A percentile compares a stretch with the other conserved stretches of the same genome.
These are phyloP conservation scores for Aurelia sp. DNA, from an alignment of 30 jellyfish, hydroid and myxozoan species.

Conservation along the genomic window DNA sequence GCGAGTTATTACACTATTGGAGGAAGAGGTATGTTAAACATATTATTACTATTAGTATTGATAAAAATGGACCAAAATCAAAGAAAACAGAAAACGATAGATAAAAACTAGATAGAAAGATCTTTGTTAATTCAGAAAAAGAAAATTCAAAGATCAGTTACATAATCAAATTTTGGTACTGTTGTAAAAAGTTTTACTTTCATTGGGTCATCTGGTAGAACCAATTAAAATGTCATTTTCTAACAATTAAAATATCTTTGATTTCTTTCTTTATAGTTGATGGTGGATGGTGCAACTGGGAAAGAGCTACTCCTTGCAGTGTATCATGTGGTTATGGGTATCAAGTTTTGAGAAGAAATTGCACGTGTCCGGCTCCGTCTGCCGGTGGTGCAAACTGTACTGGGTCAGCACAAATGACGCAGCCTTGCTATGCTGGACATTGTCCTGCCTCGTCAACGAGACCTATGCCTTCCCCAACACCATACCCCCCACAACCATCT, in stretches of 20 bases:
- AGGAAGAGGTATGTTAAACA: too few relatives aligned
- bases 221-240: too few relatives aligned
- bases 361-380: slow-evolving; percentile 24
- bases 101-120: too few relatives aligned
- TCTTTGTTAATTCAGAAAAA: too few relatives aligned
- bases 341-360: not conserved
- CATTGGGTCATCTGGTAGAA: too few relatives aligned
- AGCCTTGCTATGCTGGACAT: not conserved
- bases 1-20: too few relatives aligned
- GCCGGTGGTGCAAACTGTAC: slow-evolving; percentile 26
- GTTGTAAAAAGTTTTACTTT: too few relatives aligned
- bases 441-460: slow-evolving; percentile 20
- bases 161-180: too few relatives aligned
- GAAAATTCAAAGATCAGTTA: too few relatives aligned
- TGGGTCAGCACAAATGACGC: not conserved
- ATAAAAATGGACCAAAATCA: too few relatives aligned
- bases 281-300: slow-evolving; percentile 35
- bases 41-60: too few relatives aligned
- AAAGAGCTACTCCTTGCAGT: slow-evolving; percentile 7
- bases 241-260: not conserved
- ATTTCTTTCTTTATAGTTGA: not conserved
- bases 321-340: slow-evolving; percentile 29
- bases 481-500: not conserved
- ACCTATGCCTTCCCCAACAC: slow-evolving; percentile 1
- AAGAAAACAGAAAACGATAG: too few relatives aligned